Evolutionary conservation across 2,797 vertebrate species (phyloP).

Genomic region (Sebastes oblongus): DNA sequence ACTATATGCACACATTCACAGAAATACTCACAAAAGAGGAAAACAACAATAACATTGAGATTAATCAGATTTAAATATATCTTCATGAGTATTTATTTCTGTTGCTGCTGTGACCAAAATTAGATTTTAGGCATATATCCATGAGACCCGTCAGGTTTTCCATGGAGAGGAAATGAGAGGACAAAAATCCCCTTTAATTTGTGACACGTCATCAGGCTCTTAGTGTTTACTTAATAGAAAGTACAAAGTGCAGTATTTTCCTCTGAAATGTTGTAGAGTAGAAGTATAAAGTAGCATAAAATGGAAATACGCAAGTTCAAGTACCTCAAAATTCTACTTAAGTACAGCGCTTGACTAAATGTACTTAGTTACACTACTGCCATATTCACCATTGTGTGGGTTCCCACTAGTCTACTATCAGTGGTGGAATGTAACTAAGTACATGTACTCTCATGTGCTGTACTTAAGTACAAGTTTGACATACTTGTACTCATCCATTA

Average conservation of each 20-base stretch:
- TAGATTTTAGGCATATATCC: not conserved
- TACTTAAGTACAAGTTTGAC: not conserved
- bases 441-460: not conserved
- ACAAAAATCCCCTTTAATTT: not conserved
- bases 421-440: too few species aligned
- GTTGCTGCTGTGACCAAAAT: not conserved
- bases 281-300: not conserved
- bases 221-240: not conserved
- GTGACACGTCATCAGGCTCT: not conserved
- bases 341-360: not conserved
- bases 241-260: not conserved
- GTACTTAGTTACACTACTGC: not conserved
- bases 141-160: slow-evolving; percentile 10
- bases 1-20: not conserved
- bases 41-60: not conserved
- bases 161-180: not conserved
- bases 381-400: not conserved
- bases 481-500: not conserved
- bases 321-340: not conserved
- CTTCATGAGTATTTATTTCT: not conserved
- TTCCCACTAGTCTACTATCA: not conserved
- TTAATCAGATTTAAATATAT: not conserved
- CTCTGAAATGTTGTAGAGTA: not conserved
- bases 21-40: not conserved
- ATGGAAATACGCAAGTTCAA: not conserved